Percentiles rank a stretch among this genome's conserved stretches.
phyloP scores from a whole-genome alignment of 1,140 invertebrate species.

The Ceratosolen fusciceps region DNA sequence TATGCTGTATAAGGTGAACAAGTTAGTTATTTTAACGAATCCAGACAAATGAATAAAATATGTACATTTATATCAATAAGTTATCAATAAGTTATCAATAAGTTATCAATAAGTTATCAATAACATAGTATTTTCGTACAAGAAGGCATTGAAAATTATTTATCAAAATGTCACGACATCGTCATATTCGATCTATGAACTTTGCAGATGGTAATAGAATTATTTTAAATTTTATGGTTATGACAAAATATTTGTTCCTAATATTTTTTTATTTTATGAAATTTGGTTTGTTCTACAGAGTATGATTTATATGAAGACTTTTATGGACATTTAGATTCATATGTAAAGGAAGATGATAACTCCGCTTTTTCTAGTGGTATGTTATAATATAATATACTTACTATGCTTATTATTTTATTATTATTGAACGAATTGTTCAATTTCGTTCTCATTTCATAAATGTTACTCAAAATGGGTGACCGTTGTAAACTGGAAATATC shows the following conservation, averaged over 20 bases:
- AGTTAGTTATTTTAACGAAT: too few species aligned
- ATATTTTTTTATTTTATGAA: constrained; percentile 18
- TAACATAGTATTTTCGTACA: not conserved
- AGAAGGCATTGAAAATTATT: not conserved
- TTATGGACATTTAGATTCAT: constrained; percentile 94
- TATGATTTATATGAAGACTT: constrained; percentile 93
- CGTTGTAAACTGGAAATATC: too few species aligned
- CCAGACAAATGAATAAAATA: not conserved
- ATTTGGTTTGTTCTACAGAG: constrained; percentile 73
- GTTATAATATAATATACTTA: constrained; percentile 54
- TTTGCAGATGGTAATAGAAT: constrained; percentile 77
- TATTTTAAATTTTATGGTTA: constrained; percentile 30
- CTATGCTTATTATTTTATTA: not conserved
- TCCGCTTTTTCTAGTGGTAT: constrained; percentile 90
- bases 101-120: not conserved
- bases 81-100: not conserved
- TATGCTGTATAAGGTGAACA: too few species aligned
- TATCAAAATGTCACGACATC: constrained; percentile 81
- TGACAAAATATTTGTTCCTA: constrained; percentile 2
- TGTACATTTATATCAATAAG: not conserved
- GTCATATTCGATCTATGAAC: constrained; percentile 82
- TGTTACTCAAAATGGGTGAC: too few species aligned
- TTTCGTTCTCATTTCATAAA: not conserved
- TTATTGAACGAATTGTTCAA: too few species aligned
- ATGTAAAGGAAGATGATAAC: constrained; percentile 90